Evolutionary conservation across 1,140 invertebrate species (phyloP), one percentile per base, ranked within the genome.

Genomic region (Drosophila malerkotliana): DNA sequence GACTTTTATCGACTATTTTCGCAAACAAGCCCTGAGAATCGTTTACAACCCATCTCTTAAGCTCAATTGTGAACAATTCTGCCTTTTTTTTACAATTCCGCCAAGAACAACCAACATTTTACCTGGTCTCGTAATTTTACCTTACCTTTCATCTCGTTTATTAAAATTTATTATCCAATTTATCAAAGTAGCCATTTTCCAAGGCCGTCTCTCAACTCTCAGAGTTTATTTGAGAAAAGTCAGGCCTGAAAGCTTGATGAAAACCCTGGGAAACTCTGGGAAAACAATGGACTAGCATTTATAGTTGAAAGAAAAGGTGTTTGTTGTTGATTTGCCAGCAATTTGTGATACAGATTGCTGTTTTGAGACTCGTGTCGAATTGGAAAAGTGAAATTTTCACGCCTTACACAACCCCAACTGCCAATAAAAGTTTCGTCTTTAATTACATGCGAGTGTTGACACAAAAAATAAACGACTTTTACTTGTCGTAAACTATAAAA

Each of bases 351-450:
- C 47, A 64, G 47, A 64, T 67, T 34, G 37, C 10, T 9, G 26
- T 28, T 41, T 32, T 10, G 39, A 15, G 26, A 52, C 59, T 52
- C 45, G 37, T 32, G 59, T 52, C 34, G 37, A 64, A 64, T 67
- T 32, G 58, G 59, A 12, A 64, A 67, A 67, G 60, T 67, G 63
- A 67, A 67, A 67, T 67, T 67, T 67, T 67, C 21, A 64, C 47
- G 63, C 60, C 60, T 67, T 41, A 3, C 39, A 32, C 39, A 10
- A 52, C 34, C 37, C 34, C 47, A 64, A 44, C 34, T 10, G 10
- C 10, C 34, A 32, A 49, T 55, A 47, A 55, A 67, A 48, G 7
- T 37, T 21, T 34, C 15, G 4, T 54, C 41, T 49, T 30, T 39
- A 68, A 56, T 68, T 48, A 34, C 47, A 45, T 32, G 26, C 12